Conservation (phyloP, 2,113 vertebrate species). For the Oncorhynchus mykiss region DNA sequence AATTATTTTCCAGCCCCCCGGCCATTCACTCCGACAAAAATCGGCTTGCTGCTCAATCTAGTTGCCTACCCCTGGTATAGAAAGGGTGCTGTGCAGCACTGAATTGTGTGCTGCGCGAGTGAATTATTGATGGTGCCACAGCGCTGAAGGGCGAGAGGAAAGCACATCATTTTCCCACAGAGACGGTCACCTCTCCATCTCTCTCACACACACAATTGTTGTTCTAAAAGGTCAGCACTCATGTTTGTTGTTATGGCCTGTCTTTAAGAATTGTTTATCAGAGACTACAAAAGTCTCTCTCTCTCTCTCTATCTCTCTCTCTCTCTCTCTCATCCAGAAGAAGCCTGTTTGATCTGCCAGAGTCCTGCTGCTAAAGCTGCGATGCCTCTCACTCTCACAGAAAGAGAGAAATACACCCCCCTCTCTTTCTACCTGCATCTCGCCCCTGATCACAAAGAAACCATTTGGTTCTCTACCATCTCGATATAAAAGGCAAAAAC, state of each 20-base stretch:
- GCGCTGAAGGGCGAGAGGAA: conserved; percentile 46
- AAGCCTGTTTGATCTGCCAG: neutral
- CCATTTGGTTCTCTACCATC: too few species aligned
- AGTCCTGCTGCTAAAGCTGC: neutral
- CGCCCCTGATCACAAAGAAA: neutral
- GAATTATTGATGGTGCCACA: conserved; percentile 65
- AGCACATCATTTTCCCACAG: conserved; percentile 5
- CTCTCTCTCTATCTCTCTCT: neutral
- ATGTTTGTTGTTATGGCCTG: conserved; percentile 24
- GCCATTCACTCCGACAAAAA: too few species aligned
- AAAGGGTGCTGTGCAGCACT: conserved; percentile 17
- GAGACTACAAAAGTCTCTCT: conserved; percentile 32
- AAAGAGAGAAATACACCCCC: too few species aligned
- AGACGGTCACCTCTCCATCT: too few species aligned
- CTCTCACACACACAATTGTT: neutral
- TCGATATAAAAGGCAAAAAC: too few species aligned
- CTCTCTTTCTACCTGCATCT: neutral
- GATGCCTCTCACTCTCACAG: neutral
- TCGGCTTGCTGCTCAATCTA: too few species aligned
- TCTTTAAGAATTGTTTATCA: conserved; percentile 31
- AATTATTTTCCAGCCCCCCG: too few species aligned
- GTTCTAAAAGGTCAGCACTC: neutral
- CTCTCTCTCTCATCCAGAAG: neutral
- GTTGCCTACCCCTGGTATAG: too few species aligned
- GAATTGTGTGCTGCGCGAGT: conserved; percentile 53